Percentiles rank a stretch among this genome's conserved stretches.
Evolutionary conservation across 1,140 invertebrate genomes (phyloP).

Genomic region (Ptiloglossa arizonensis): DNA sequence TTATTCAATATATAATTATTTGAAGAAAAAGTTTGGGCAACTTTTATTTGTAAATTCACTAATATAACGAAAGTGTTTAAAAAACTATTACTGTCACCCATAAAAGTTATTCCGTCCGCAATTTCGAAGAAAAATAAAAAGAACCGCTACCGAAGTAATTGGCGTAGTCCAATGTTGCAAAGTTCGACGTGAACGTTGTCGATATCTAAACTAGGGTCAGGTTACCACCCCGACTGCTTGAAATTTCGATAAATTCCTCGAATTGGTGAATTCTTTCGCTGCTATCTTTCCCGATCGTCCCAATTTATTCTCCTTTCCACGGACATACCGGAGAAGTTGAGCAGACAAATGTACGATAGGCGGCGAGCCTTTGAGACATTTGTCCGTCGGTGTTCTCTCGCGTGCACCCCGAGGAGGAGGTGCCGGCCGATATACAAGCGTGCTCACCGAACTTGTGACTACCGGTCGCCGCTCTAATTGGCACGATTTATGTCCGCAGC

Average conservation of each 20-base stretch:
- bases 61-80: no score
- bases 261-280: background rate
- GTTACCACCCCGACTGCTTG: no score
- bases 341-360: conserved; percentile 43
- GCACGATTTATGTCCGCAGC: conserved; percentile 75
- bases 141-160: no score
- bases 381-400: conserved; percentile 56
- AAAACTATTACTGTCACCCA: no score
- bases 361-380: conserved; percentile 55
- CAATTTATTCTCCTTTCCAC: conserved; percentile 26
- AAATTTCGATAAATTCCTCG: background rate
- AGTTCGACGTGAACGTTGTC: no score
- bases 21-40: no score
- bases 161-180: no score
- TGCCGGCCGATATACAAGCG: conserved; percentile 52
- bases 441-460: conserved; percentile 47
- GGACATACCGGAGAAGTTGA: background rate
- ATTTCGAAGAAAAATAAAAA: no score
- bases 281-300: background rate
- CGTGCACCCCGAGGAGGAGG: conserved; percentile 24
- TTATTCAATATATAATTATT: no score
- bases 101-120: no score
- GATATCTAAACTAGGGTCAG: no score
- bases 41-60: no score
- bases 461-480: conserved; percentile 74